A percentile compares a stretch with the other conserved stretches of the same genome.
These are phyloP conservation scores for Myotis vivesi DNA, from an alignment of 2,797 vertebrate species.

Conservation along the genomic window DNA sequence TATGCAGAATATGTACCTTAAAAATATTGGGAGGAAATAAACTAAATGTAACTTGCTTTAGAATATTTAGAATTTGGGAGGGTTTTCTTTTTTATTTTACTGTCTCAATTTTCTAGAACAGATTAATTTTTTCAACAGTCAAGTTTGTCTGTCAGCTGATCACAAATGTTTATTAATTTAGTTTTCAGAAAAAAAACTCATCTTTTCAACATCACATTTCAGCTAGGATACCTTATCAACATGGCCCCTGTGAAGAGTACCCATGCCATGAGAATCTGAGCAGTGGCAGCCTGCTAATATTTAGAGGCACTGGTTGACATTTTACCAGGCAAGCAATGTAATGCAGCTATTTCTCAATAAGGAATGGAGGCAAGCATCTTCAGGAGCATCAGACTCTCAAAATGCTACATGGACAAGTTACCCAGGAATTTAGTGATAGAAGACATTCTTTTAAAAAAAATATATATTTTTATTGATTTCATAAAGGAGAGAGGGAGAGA, in stretches of 20 bases:
- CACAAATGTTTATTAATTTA: not conserved
- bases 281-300: not conserved
- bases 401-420: not conserved
- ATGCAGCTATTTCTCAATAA: not conserved
- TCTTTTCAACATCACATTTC: not conserved
- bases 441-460: not conserved
- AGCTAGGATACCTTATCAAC: not conserved
- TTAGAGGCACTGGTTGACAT: not conserved
- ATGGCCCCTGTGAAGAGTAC: not conserved
- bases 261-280: not conserved
- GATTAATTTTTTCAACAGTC: not conserved
- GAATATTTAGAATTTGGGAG: not conserved
- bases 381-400: not conserved
- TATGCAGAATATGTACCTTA: not conserved
- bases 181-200: not conserved
- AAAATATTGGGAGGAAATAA: not conserved
- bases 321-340: not conserved
- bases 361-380: not conserved
- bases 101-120: not conserved
- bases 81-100: not conserved
- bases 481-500: too few relatives aligned
- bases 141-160: not conserved
- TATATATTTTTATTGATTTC: too few relatives aligned
- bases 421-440: not conserved
- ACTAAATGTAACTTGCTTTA: not conserved